Conservation (phyloP, 2,888 invertebrate genomes). For the Emmelina monodactyla region DNA sequence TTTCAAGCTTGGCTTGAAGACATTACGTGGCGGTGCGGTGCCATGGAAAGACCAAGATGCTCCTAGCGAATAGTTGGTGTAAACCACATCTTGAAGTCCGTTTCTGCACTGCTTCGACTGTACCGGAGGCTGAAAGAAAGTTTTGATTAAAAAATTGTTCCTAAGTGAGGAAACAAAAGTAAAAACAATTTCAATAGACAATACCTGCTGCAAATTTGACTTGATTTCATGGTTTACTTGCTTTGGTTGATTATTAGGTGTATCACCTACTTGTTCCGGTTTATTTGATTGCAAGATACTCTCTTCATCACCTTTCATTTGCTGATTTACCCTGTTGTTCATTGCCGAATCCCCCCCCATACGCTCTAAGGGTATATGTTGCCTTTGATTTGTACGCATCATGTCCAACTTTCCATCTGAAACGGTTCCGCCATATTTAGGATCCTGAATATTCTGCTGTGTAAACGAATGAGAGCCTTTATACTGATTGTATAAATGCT, state of each 20-base stretch:
- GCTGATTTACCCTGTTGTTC: constrained; percentile 23
- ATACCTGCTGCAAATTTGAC: too few species aligned
- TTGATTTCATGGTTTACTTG: too few species aligned
- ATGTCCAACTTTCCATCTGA: constrained; percentile 37
- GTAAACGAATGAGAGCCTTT: constrained; percentile 48
- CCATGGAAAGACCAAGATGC: constrained; percentile 53
- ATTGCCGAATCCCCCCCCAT: constrained; percentile 36
- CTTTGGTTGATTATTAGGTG: too few species aligned
- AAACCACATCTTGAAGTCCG: constrained; percentile 49
- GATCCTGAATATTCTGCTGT: constrained; percentile 32
- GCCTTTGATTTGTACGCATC: constrained; percentile 15
- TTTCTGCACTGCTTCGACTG: too few species aligned
- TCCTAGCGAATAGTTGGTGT: constrained; percentile 33
- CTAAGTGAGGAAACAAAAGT: too few species aligned
- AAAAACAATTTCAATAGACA: too few species aligned
- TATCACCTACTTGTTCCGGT: constrained; percentile 29
- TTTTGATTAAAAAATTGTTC: too few species aligned
- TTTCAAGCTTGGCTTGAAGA: too few species aligned
- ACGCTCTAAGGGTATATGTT: constrained; percentile 31
- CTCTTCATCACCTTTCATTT: constrained; percentile 19
- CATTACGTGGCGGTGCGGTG: too few species aligned
- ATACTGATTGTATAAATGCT: constrained; percentile 46
- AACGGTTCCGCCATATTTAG: constrained; percentile 22
- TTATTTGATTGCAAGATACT: constrained; percentile 8
- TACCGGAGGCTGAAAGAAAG: too few species aligned